Base-by-base conservation (phyloP, 2,797 vertebrate species). In the Acanthurus leucopareius region DNA sequence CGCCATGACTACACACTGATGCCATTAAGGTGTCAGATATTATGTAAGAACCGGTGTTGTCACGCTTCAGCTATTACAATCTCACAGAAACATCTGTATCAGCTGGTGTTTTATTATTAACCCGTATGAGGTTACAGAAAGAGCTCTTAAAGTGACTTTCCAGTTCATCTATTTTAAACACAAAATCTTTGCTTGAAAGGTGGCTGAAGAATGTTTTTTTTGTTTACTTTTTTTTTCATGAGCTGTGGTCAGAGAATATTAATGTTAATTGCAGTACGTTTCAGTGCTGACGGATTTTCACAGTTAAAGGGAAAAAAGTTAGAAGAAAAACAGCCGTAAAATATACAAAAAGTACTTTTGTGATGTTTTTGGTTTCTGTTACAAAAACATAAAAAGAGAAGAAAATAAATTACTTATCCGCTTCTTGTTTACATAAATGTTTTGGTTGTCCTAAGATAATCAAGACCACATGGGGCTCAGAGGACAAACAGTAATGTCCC, bases 1-100 rank as follows among this genome's bases (percentile, higher is more conserved):
- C 75, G 69, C 66, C 32, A 56, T 20, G 40, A 67, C 47, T 13
- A 52, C 69, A 69, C 51, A 70, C 5, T 15, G 35, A 51, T 68
- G 17, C 62, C 14, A 14, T 69, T 72, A 72, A 67, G 1, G 17
- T 60, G 69, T 51, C 54, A 22, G 20, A 65, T 57, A 69, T 75
- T 0, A 63, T 63, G 44, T 52, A 48, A 75, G 58, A 66, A 65
- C 35, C 35, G 28, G 5, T 42, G 25, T 8, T 0, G 8, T 73
- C 16, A 22, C 22, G 11, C 40, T 42, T 42, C 40, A 45, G 59
- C 15, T 42, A 17, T 38, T 47, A 40, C 48, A 20, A 1, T 67
- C 16, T 22, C 19, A 20, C 20, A 59, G 20, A 63, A 15, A 10
- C 20, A 3, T 58, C 25, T 72, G 16, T 48, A 25, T 75, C 14